A percentile compares a stretch with the other conserved stretches of the same genome.
These are phyloP conservation scores for Drosophila borborema DNA, from an alignment of 2,888 invertebrate species.

Conservation along the genomic window DNA sequence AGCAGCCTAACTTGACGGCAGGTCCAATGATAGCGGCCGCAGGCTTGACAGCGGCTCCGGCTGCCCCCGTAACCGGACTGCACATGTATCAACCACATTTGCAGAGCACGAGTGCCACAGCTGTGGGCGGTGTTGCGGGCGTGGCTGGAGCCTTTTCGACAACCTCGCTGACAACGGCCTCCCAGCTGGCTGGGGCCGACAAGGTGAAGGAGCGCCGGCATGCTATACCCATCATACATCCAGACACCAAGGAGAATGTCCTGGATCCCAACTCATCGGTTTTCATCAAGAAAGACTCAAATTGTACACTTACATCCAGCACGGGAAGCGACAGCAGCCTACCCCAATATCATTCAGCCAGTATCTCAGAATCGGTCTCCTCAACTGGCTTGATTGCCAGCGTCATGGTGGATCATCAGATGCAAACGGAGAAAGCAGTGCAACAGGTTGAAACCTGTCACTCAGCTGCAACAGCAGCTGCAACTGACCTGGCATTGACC, in stretches of 20 bases:
- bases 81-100: slow-evolving; percentile 55
- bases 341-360: slow-evolving; percentile 42
- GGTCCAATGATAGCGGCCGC: slow-evolving; percentile 61
- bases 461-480: background rate
- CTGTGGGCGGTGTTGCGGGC: slow-evolving; percentile 31
- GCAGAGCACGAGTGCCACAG: slow-evolving; percentile 45
- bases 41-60: slow-evolving; percentile 36
- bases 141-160: slow-evolving; percentile 38
- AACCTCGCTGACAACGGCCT: slow-evolving; percentile 26
- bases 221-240: slow-evolving; percentile 84
- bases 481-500: slow-evolving; percentile 21
- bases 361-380: slow-evolving; percentile 25
- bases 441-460: background rate
- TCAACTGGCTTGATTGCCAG: slow-evolving; percentile 28
- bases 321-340: slow-evolving; percentile 54
- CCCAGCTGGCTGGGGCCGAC: slow-evolving; percentile 31
- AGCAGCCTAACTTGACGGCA: slow-evolving; percentile 43
- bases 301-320: slow-evolving; percentile 54
- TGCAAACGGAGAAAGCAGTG: slow-evolving; percentile 64
- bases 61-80: slow-evolving; percentile 45
- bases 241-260: slow-evolving; percentile 80
- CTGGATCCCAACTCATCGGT: slow-evolving; percentile 72
- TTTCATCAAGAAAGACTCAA: slow-evolving; percentile 63
- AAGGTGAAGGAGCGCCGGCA: slow-evolving; percentile 72
- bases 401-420: slow-evolving; percentile 69